Evolutionary conservation across 2,113 vertebrate genomes (phyloP).

Genomic region (Dicerorhinus sumatrensis): DNA sequence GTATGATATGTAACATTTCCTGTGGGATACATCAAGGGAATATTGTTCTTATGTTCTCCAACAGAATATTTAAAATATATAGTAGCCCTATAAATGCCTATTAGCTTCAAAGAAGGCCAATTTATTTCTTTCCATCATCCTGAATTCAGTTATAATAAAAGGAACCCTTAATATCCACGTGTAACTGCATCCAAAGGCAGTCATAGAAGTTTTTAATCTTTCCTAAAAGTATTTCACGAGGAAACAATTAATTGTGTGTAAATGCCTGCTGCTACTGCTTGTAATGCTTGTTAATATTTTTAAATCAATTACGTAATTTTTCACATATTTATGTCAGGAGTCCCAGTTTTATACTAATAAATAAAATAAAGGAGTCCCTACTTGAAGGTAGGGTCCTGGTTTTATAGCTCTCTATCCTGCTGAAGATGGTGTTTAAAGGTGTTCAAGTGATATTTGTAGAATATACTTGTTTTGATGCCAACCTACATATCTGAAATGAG

Average conservation of each 20-base stretch:
- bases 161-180: background rate
- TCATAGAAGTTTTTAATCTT: background rate
- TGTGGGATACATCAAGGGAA: background rate
- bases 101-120: slow-evolving; percentile 6
- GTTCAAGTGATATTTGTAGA: slow-evolving; percentile 9
- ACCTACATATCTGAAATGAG: background rate
- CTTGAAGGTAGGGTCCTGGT: background rate
- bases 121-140: slow-evolving; percentile 9
- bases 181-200: slow-evolving; percentile 29
- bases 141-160: slow-evolving; percentile 31
- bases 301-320: slow-evolving; percentile 36
- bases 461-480: background rate
- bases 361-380: background rate
- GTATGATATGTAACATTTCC: background rate
- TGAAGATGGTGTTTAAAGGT: background rate
- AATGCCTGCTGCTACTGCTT: background rate
- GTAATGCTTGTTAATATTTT: background rate
- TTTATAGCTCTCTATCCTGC: background rate
- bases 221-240: background rate
- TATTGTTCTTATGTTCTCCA: background rate
- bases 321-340: background rate
- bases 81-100: background rate
- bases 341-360: slow-evolving; percentile 1
- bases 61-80: background rate
- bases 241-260: slow-evolving; percentile 43